phyloP scores from a whole-genome alignment of 2,113 vertebrate genomes.

The Clarias magur region DNA sequence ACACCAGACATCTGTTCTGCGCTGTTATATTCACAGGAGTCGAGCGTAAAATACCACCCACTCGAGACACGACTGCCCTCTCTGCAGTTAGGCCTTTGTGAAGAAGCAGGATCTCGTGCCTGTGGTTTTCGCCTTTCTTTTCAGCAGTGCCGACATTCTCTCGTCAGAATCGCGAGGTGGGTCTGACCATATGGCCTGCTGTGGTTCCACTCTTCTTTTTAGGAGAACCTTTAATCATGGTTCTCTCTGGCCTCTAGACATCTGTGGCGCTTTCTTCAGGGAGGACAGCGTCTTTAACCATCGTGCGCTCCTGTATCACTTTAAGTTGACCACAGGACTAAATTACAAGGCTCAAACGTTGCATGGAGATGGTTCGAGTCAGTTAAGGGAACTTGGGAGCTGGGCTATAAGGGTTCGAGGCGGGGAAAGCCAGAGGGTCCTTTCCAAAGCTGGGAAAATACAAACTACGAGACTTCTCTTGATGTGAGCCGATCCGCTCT shows the following conservation, averaged over 20 bases:
- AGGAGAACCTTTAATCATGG: constrained; percentile 56
- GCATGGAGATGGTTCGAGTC: constrained; percentile 51
- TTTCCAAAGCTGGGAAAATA: constrained; percentile 2
- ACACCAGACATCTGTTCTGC: constrained; percentile 30
- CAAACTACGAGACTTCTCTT: background rate
- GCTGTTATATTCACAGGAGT: constrained; percentile 25
- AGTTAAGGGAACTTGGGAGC: constrained; percentile 20
- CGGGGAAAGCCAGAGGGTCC: background rate
- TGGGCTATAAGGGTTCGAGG: constrained; percentile 21
- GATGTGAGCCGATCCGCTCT: background rate
- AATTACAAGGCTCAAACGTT: constrained; percentile 72
- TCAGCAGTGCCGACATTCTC: constrained; percentile 14
- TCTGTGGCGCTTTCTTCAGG: constrained; percentile 57
- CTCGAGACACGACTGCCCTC: constrained; percentile 27
- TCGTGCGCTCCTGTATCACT: constrained; percentile 68
- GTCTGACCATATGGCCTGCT: constrained; percentile 50
- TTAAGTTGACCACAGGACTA: constrained; percentile 66
- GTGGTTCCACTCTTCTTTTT: constrained; percentile 53
- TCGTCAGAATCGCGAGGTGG: constrained; percentile 27
- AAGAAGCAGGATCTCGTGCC: constrained; percentile 6
- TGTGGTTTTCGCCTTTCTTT: constrained; percentile 16
- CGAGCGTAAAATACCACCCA: constrained; percentile 17
- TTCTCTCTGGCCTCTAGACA: constrained; percentile 55
- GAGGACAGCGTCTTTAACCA: constrained; percentile 68
- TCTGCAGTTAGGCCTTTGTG: constrained; percentile 23